These are phyloP conservation scores for Poeciliopsis turneri DNA, from an alignment of 2,797 vertebrate species.

Conservation along the genomic window DNA sequence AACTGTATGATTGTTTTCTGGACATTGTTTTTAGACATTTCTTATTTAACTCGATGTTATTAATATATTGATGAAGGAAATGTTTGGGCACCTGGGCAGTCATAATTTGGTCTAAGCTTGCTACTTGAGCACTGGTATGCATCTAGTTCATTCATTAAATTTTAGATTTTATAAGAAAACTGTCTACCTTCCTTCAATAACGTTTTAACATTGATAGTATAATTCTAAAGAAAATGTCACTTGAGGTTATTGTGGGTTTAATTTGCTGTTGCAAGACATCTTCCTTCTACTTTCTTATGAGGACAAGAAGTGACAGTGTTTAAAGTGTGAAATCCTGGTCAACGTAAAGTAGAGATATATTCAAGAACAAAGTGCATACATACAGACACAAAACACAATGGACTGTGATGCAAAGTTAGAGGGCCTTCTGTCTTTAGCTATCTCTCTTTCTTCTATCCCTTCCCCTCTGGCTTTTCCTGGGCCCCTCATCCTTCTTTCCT, in stretches of 20 bases:
- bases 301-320: neutral
- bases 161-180: neutral
- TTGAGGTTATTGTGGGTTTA: neutral
- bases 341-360: neutral
- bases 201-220: neutral
- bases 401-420: slow-evolving; percentile 25
- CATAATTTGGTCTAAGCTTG: neutral
- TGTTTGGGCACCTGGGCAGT: neutral
- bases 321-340: neutral
- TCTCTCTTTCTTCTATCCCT: slow-evolving; percentile 36
- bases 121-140: neutral
- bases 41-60: neutral
- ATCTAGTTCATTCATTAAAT: neutral
- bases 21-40: neutral
- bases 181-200: neutral
- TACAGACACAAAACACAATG: neutral
- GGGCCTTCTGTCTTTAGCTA: slow-evolving; percentile 21
- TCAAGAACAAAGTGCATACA: neutral
- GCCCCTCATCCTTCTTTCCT: slow-evolving; percentile 62
- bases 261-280: neutral
- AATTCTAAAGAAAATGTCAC: neutral
- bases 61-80: neutral
- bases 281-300: neutral
- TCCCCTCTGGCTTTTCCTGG: slow-evolving; percentile 41
- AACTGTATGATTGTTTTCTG: neutral